Conservation (phyloP, 2,113 vertebrate species). For the Nothobranchius furzeri region DNA sequence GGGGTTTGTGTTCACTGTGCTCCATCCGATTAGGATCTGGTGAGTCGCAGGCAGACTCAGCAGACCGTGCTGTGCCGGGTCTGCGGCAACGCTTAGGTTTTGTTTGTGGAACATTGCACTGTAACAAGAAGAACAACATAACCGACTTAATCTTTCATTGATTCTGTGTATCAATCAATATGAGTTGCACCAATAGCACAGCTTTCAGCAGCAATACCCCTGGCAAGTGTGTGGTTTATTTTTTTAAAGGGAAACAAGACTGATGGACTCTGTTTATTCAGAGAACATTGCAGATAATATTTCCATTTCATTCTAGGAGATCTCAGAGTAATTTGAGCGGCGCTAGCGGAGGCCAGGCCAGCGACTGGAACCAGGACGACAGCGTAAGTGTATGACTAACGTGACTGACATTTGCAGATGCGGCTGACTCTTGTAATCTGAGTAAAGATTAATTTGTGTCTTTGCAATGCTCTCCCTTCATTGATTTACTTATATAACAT, state of each 20-base stretch:
- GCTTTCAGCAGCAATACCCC: slow-evolving; percentile 14
- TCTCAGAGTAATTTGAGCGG: slow-evolving; percentile 89
- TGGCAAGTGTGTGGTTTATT: slow-evolving; percentile 11
- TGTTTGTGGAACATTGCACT: not conserved
- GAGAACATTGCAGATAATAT: slow-evolving; percentile 7
- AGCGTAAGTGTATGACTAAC: slow-evolving; percentile 78
- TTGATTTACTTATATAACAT: slow-evolving; percentile 31
- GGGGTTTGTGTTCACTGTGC: no score
- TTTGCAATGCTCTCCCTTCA: slow-evolving; percentile 25
- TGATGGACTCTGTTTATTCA: not conserved
- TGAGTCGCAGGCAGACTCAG: not conserved
- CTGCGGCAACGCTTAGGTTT: no score
- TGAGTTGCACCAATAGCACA: slow-evolving; percentile 12
- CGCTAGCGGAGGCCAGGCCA: slow-evolving; percentile 82
- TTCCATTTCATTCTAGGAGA: slow-evolving; percentile 76
- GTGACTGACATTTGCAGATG: slow-evolving; percentile 36
- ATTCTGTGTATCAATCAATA: not conserved
- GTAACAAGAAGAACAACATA: not conserved
- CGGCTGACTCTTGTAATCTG: slow-evolving; percentile 22
- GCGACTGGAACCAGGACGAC: slow-evolving; percentile 89
- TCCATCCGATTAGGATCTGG: no score
- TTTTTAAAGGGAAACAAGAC: not conserved
- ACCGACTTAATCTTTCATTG: no score
- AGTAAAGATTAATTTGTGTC: slow-evolving; percentile 15
- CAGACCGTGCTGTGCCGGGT: no score